phyloP scores from a whole-genome alignment of 2,888 invertebrate genomes.

The Drosophila colorata region DNA sequence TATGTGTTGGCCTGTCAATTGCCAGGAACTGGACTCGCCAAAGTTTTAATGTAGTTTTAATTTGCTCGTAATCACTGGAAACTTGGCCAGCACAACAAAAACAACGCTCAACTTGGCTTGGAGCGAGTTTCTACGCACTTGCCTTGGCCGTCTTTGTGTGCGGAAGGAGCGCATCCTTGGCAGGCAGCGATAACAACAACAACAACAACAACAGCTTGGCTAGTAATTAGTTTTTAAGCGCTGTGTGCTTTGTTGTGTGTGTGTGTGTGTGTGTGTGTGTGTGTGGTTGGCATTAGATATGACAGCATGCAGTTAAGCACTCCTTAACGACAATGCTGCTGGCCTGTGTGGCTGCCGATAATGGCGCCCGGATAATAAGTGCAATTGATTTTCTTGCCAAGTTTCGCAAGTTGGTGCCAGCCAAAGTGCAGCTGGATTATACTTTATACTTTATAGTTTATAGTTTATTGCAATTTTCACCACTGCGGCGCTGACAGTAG shows the following conservation, averaged over 20 bases:
- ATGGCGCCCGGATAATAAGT: slow-evolving; percentile 63
- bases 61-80: slow-evolving; percentile 76
- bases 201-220: slow-evolving; percentile 51
- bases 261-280: slow-evolving; percentile 17
- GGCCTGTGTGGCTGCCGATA: slow-evolving; percentile 64
- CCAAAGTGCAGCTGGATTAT: slow-evolving; percentile 34
- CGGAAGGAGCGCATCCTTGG: no score
- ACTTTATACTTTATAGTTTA: slow-evolving; percentile 34
- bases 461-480: slow-evolving; percentile 32
- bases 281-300: slow-evolving; percentile 64
- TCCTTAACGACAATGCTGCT: slow-evolving; percentile 69
- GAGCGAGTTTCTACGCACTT: slow-evolving; percentile 57
- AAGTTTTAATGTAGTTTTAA: slow-evolving; percentile 81
- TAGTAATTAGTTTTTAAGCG: slow-evolving; percentile 80
- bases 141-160: neutral
- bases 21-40: slow-evolving; percentile 59
- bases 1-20: slow-evolving; percentile 58
- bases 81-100: slow-evolving; percentile 50
- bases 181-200: slow-evolving; percentile 28
- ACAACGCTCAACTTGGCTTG: slow-evolving; percentile 34
- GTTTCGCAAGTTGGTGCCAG: slow-evolving; percentile 37
- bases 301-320: slow-evolving; percentile 78
- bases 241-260: slow-evolving; percentile 23
- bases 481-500: slow-evolving; percentile 4
- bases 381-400: slow-evolving; percentile 76